Conservation (phyloP, 2,888 invertebrate species). For the Fabriciana adippe region DNA sequence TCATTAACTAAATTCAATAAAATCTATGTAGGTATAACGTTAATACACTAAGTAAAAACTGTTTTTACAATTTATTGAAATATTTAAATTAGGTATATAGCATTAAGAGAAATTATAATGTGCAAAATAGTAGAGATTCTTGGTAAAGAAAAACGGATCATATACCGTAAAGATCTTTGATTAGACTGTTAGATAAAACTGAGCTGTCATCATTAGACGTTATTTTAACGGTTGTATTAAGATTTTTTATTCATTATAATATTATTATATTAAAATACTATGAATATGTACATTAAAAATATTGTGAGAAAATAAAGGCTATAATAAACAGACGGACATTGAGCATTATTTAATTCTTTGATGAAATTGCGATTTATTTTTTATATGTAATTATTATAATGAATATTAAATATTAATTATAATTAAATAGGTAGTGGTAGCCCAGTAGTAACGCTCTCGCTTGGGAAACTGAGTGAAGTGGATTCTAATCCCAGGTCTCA, state of each 20-base stretch:
- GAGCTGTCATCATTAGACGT: slow-evolving; percentile 22
- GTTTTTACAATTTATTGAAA: not conserved
- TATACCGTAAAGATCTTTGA: slow-evolving; percentile 27
- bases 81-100: slow-evolving; percentile 12
- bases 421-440: too few relatives aligned
- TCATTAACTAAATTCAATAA: too few relatives aligned
- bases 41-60: not conserved
- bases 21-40: not conserved
- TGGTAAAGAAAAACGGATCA: slow-evolving; percentile 23
- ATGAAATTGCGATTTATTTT: too few relatives aligned
- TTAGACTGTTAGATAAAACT: slow-evolving; percentile 18
- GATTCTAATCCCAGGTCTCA: too few relatives aligned
- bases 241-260: slow-evolving; percentile 9
- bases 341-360: too few relatives aligned
- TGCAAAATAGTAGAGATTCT: slow-evolving; percentile 18
- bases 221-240: slow-evolving; percentile 11
- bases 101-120: slow-evolving; percentile 11
- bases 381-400: too few relatives aligned
- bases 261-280: not conserved
- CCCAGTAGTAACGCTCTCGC: too few relatives aligned
- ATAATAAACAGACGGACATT: too few relatives aligned
- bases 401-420: too few relatives aligned
- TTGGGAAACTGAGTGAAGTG: too few relatives aligned
- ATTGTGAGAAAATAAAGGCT: too few relatives aligned
- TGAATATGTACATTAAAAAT: too few relatives aligned